Conservation (phyloP, 2,888 invertebrate species). For the Timema cristinae region DNA sequence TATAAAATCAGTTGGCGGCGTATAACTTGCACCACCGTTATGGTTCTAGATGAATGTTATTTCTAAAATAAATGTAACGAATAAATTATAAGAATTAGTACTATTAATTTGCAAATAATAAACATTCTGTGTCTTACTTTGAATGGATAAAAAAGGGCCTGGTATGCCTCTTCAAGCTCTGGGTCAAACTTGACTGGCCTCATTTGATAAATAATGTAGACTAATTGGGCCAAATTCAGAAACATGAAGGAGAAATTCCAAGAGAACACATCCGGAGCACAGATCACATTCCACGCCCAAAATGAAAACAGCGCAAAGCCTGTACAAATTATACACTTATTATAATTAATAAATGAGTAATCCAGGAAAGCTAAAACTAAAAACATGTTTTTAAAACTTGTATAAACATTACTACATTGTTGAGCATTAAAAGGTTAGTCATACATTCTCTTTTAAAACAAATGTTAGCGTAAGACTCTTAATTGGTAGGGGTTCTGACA, state of each 20-base stretch:
- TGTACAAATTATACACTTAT: slow-evolving; percentile 41
- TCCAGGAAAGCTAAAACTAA: not conserved
- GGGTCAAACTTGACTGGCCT: slow-evolving; percentile 79
- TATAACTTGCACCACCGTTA: too few relatives aligned
- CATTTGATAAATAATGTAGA: slow-evolving; percentile 76
- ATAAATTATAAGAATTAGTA: too few relatives aligned
- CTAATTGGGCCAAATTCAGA: slow-evolving; percentile 74
- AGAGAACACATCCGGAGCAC: slow-evolving; percentile 81
- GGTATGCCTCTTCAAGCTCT: slow-evolving; percentile 77
- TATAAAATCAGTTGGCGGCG: too few relatives aligned
- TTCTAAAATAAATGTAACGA: too few relatives aligned
- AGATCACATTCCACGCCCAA: slow-evolving; percentile 89
- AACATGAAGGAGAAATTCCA: slow-evolving; percentile 83
- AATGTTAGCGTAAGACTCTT: too few relatives aligned
- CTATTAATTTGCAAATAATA: not conserved
- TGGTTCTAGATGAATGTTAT: too few relatives aligned
- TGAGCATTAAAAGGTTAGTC: too few relatives aligned
- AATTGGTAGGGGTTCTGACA: too few relatives aligned
- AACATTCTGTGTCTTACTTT: slow-evolving; percentile 51
- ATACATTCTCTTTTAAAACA: too few relatives aligned
- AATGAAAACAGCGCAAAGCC: slow-evolving; percentile 75
- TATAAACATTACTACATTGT: too few relatives aligned
- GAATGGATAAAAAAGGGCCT: slow-evolving; percentile 74
- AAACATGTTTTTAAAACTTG: too few relatives aligned
- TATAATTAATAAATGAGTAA: not conserved